Evolutionary conservation across 2,113 vertebrate genomes (phyloP).

Genomic region (Hippoglossus stenolepis): DNA sequence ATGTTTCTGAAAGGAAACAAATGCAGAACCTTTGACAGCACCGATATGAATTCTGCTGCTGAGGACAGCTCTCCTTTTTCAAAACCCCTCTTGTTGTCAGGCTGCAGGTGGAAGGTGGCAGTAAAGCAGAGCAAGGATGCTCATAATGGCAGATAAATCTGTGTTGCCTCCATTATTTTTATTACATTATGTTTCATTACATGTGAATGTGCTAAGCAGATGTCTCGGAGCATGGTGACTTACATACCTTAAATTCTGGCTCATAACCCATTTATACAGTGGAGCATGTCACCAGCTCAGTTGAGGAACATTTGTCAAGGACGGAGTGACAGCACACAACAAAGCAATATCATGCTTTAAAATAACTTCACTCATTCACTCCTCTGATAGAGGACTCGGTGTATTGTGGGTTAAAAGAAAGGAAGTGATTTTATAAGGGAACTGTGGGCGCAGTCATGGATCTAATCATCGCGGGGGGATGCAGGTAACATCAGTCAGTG

Average conservation of each 20-base stretch:
- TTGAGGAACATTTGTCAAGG: conserved; percentile 77
- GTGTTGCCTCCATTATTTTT: conserved; percentile 62
- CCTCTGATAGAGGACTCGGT: conserved; percentile 26
- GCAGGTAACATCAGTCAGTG: conserved; percentile 83
- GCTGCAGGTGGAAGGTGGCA: conserved; percentile 44
- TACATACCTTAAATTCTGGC: conserved; percentile 69
- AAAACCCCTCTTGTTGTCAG: conserved; percentile 1
- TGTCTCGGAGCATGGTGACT: conserved; percentile 67
- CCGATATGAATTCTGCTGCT: not conserved
- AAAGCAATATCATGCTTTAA: conserved; percentile 67
- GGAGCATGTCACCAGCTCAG: conserved; percentile 52
- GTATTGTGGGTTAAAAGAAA: conserved; percentile 66
- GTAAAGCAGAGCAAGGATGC: conserved; percentile 56
- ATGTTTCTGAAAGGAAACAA: not conserved
- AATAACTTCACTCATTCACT: conserved; percentile 64
- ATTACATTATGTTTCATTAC: conserved; percentile 72
- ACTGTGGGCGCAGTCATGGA: conserved; percentile 84
- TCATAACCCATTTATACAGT: conserved; percentile 70
- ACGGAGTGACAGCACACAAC: conserved; percentile 60
- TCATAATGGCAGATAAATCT: conserved; percentile 70
- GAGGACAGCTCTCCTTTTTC: not conserved
- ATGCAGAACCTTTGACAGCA: not conserved
- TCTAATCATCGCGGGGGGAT: conserved; percentile 81
- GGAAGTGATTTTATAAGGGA: conserved; percentile 82
- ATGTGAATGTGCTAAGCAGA: conserved; percentile 64